phyloP scores from a whole-genome alignment of 2,888 invertebrate species.

The Euzetes globulus region DNA sequence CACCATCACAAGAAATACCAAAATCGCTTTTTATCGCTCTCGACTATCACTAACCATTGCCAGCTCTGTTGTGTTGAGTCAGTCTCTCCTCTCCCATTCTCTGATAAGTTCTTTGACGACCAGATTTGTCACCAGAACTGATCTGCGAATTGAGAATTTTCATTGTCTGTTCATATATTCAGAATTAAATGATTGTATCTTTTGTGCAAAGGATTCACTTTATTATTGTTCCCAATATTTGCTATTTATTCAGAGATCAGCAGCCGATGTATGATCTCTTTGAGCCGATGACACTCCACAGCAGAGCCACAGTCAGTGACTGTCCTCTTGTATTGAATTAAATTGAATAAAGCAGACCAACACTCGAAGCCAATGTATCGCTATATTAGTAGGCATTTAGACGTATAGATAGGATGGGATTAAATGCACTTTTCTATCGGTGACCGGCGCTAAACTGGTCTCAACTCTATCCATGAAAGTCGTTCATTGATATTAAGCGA shows the following conservation, averaged over 20 bases:
- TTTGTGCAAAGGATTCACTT: neutral
- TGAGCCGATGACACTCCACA: conserved; percentile 7
- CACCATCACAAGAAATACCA: conserved; percentile 25
- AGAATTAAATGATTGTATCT: conserved; percentile 20
- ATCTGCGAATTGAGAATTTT: neutral
- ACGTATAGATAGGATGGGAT: conserved; percentile 20
- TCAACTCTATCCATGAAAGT: conserved; percentile 4
- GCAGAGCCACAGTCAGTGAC: neutral
- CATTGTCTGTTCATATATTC: conserved; percentile 20
- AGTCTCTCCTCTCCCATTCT: neutral
- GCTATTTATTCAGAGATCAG: conserved; percentile 1
- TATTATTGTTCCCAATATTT: neutral
- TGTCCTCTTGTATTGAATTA: neutral
- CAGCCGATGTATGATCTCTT: neutral
- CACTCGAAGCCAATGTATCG: neutral
- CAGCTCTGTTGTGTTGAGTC: neutral
- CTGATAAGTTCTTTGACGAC: conserved; percentile 7
- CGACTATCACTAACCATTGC: neutral
- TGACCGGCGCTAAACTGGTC: neutral
- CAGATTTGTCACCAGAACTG: conserved; percentile 12
- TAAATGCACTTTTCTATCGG: neutral
- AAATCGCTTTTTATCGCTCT: conserved; percentile 18
- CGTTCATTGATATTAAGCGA: conserved; percentile 21
- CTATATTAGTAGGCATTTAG: neutral
- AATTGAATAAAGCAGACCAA: conserved; percentile 4